Evolutionary conservation across 2,888 invertebrate genomes (phyloP), one percentile per base, ranked within the genome.

Genomic region (Tiliacea citrago): DNA sequence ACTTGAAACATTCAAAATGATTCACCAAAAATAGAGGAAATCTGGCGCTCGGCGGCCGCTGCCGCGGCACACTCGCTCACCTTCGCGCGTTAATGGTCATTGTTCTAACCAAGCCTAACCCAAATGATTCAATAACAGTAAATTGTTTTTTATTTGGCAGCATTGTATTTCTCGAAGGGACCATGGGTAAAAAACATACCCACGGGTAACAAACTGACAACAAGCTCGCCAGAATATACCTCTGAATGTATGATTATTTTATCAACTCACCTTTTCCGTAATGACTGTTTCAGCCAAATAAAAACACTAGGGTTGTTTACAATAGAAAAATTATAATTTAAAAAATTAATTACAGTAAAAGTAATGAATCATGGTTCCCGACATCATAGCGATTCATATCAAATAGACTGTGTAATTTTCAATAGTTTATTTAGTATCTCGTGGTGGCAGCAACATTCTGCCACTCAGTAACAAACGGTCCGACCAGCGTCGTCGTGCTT

Each of bases 321-420:
- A 96, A 95, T 96, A 96, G 94, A 96, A 96, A 96, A 96, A 96
- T 95, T 96, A 96, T 96, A 96, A 96, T 96, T 96, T 96, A 96
- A 96, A 42, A 87, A 95, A 96, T 95, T 95, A 96, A 96, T 96
- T 96, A 96, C 95, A 95, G 92, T 95, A 95, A 92, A 95, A 94
- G 91, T 93, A 94, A 95, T 93, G 92, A 85, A 88, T 88, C 82
- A 83, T 85, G 87, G 85, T 86, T 75, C 79, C 86, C 75, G 81
- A 81, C 83, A 88, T 83, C 73, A 82, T 84, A 81, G 83, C 82
- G 83, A 87, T 83, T 86, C 88, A 85, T 84, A 82, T 82, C 82
- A 85, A 86, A 87, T 73, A 87, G 86, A 81, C 70, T 77, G 67
- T 70, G 29, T 81, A 29, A 62, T 75, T 82, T 76, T 82, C 62